Evolutionary conservation across 2,888 invertebrate genomes (phyloP), one percentile per base, ranked within the genome.

Genomic region (Sarcophaga carnaria): DNA sequence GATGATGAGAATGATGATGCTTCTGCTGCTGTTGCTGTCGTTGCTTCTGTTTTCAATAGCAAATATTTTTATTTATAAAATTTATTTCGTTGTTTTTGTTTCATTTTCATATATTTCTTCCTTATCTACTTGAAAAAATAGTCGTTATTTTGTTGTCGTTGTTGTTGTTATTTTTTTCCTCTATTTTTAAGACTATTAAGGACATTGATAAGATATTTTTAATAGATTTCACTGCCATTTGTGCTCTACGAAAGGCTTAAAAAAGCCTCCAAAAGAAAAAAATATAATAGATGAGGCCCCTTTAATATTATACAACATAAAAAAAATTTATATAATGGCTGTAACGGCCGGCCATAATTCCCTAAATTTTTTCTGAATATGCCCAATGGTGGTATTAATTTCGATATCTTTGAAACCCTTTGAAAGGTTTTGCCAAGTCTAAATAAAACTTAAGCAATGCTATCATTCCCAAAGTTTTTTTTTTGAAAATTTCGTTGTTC

Each of bases 41-140:
- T 25, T 37, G 67, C 17, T 47, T 22, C 45, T 71, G 69, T 71
- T 83, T 71, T 79, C 64, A 80, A 80, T 79, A 83, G 54, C 45
- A 86, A 83, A 80, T 80, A 76, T 76, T 80, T 85, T 66, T 86
- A 82, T 74, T 81, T 85, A 47, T 75, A 71, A 47, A 63, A 54
- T 70, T 22, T 63, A 17, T 63, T 2, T 67, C 59, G 14, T 72
- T 66, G 14, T 78, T 60, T 20, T n/a, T 63, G 22, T 37, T 37
- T 37, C 37, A 37, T 37, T 37, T 37, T 37, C 8, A 37, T 8
- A 37, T 67, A 11, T 71, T 22, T 25, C 70, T 47, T 45, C 22
- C 17, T 45, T 20, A 47, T 82, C 27, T 45, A 14, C 17, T 70
- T 64, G 25, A 54, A 67, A 77, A 62, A 45, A 74, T 49, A 75